Conservation (phyloP, 2,797 vertebrate species). For the Lepilemur septentrionalis region DNA sequence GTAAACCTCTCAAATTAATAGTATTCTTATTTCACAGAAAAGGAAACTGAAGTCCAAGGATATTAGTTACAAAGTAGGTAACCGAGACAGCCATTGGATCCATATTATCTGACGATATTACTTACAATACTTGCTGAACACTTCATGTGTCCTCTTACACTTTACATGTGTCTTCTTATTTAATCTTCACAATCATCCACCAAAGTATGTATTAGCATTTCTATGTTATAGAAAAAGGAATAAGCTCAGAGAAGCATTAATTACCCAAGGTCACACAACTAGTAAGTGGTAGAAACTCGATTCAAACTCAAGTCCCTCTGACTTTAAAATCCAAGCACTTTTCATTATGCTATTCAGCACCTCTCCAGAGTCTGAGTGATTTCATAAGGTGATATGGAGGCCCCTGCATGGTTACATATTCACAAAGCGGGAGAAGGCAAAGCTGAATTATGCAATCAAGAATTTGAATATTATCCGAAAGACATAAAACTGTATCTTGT, state of each 20-base stretch:
- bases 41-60: neutral
- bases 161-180: neutral
- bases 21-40: neutral
- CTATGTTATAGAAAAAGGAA: neutral
- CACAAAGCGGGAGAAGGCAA: neutral
- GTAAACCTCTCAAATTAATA: neutral
- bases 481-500: neutral
- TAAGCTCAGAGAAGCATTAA: neutral
- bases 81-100: neutral
- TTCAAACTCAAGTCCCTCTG: neutral
- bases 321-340: neutral
- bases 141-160: fast-evolving
- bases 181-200: neutral
- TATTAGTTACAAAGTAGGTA: neutral
- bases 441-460: neutral
- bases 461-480: neutral
- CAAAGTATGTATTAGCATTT: neutral
- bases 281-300: neutral
- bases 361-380: neutral
- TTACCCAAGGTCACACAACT: neutral
- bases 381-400: fast-evolving
- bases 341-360: too few relatives aligned
- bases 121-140: neutral
- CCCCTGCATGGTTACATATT: neutral
- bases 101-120: neutral